A percentile compares a stretch with the other conserved stretches of the same genome.
These are phyloP conservation scores for Natrix natrix DNA, from an alignment of 2,797 vertebrate species.

Conservation along the genomic window DNA sequence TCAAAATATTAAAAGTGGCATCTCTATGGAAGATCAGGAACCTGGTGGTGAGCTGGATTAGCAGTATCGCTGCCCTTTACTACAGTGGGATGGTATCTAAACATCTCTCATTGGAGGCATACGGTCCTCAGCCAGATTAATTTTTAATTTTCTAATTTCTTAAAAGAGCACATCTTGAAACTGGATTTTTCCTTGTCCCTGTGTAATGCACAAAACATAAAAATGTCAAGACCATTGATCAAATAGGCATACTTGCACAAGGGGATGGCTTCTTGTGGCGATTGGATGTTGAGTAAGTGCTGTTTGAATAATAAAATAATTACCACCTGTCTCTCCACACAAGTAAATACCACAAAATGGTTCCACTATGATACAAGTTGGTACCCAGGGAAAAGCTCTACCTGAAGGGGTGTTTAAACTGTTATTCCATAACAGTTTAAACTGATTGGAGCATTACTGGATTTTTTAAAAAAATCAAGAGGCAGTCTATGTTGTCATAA, in stretches of 20 bases:
- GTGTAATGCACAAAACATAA: conserved; percentile 50
- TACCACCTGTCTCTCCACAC: conserved; percentile 19
- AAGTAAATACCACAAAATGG: neutral
- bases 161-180: conserved; percentile 62
- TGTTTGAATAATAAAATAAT: conserved; percentile 36
- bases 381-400: neutral
- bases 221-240: conserved; percentile 61
- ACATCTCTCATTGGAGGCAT: conserved; percentile 45
- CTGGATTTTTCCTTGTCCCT: conserved; percentile 36
- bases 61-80: conserved; percentile 33
- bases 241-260: conserved; percentile 54
- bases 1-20: conserved; percentile 53
- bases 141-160: conserved; percentile 69
- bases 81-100: conserved; percentile 40
- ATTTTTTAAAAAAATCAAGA: neutral
- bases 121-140: conserved; percentile 56
- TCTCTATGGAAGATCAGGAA: neutral
- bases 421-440: neutral
- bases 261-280: conserved; percentile 28
- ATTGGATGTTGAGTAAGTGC: conserved; percentile 45
- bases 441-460: neutral
- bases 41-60: neutral
- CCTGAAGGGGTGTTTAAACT: neutral
- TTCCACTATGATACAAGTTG: conserved; percentile 18
- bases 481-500: neutral